A percentile compares a stretch with the other conserved stretches of the same genome.
These are phyloP conservation scores for Herpailurus yagouaroundi DNA, from an alignment of 2,113 vertebrate species.

Conservation along the genomic window DNA sequence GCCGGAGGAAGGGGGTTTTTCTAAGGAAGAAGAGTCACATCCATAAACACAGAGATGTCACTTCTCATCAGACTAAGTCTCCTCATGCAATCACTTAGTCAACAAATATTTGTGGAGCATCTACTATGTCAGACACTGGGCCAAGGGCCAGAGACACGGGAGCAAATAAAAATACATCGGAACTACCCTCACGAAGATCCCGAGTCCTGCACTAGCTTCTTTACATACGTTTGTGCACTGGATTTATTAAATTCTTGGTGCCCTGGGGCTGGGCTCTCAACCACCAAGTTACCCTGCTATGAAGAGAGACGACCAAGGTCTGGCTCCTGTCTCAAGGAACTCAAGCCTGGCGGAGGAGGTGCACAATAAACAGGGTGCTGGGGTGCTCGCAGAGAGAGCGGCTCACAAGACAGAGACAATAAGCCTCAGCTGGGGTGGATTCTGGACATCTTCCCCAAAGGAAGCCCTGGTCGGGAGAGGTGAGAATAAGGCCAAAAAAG, in stretches of 20 bases:
- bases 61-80: neutral
- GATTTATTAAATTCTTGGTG: neutral
- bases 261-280: neutral
- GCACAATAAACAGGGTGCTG: accelerated
- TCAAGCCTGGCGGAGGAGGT: accelerated
- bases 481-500: neutral
- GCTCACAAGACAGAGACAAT: neutral
- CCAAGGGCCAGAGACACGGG: neutral
- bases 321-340: neutral
- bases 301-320: neutral
- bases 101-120: neutral
- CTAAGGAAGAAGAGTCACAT: neutral
- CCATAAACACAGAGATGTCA: neutral
- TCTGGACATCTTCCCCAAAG: neutral
- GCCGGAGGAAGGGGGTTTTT: neutral
- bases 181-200: neutral
- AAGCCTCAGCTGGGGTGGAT: neutral
- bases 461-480: neutral
- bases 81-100: neutral
- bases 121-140: neutral
- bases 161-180: too few species aligned
- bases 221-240: neutral
- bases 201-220: neutral
- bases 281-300: neutral
- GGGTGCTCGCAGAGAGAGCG: neutral